Evolutionary conservation across 2,113 vertebrate genomes (phyloP), one percentile per base, ranked within the genome.

Genomic region (Choloepus hoffmanni): DNA sequence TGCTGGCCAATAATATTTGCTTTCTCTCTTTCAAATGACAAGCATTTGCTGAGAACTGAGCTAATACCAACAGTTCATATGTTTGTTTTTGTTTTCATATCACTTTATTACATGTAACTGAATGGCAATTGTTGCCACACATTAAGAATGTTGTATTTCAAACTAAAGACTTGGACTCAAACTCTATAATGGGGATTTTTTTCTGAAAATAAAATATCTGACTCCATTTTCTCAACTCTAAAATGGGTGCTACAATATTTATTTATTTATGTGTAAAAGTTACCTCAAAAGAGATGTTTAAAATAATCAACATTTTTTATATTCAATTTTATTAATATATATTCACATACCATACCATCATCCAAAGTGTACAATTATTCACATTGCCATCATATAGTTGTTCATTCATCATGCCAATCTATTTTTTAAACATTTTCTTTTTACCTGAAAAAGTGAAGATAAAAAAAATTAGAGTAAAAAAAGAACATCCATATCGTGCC

Each of bases 121-220:
- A 30, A 11, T 68, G 12, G 3, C 55, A 36, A 67, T 18, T 58
- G 43, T 81, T 16, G 3, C 21, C 8, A 60, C n/a, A 36, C 10
- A 45, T 3, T 60, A 68, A 81, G 13, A 33, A 60, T 24, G 7
- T 2, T 33, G 15, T 67, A 73, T 50, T 50, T 94, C 53, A 14
- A 78, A 81, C 8, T 10, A 91, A 48, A 53, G 65, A 90, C 2
- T 13, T 60, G 7, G 9, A 14, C 8, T 45, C 48, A 77, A 86
- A 43, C 21, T 73, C 2, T 85, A 15, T 68, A 53, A 60, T 50
- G 76, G 55, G 3, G 11, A 68, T 0, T 72, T 63, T 53, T 70
- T 95, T 87, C 30, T 74, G 58, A 86, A 92, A 63, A 63, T 74
- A 48, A 94, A 83, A 50, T 86, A 28, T 26, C 33, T 94, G 2